phyloP scores from a whole-genome alignment of 2,888 invertebrate species.

The Agrilus biguttatus region DNA sequence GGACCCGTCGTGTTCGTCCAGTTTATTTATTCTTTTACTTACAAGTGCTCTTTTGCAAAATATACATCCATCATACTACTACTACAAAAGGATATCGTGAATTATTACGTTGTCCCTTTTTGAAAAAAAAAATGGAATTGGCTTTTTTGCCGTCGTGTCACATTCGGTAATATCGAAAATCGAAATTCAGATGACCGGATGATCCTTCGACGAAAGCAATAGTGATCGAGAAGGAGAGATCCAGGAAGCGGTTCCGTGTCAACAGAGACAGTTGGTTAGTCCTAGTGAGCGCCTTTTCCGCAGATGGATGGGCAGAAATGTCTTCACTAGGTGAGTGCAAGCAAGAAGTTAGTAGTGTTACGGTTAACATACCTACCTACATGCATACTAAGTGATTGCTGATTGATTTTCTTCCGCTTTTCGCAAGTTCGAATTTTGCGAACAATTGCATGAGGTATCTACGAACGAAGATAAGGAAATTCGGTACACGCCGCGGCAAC shows the following conservation, averaged over 20 bases:
- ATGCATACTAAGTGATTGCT: no score
- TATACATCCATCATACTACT: no score
- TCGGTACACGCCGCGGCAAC: neutral
- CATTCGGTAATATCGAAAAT: conserved; percentile 1
- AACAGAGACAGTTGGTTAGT: conserved; percentile 4
- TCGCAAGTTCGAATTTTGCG: neutral
- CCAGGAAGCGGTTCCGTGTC: conserved; percentile 3
- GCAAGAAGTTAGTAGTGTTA: neutral
- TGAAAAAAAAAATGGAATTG: no score
- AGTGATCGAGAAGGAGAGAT: conserved; percentile 1
- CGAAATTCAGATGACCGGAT: neutral
- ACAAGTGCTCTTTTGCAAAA: conserved; percentile 1
- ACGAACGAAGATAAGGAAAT: neutral
- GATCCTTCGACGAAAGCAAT: neutral
- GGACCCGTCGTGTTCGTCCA: no score
- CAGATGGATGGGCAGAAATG: conserved; percentile 28
- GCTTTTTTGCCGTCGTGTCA: neutral
- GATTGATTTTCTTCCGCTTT: neutral
- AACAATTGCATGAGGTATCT: neutral
- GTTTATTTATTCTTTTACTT: neutral
- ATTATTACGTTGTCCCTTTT: no score
- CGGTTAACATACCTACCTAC: neutral
- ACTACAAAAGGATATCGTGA: no score
- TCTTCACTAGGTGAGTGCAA: conserved; percentile 27
- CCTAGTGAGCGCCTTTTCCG: conserved; percentile 5